Percentiles rank a stretch among this genome's conserved stretches.
Conservation (phyloP, 2,797 vertebrate species). For the Anguilla pacifica region DNA sequence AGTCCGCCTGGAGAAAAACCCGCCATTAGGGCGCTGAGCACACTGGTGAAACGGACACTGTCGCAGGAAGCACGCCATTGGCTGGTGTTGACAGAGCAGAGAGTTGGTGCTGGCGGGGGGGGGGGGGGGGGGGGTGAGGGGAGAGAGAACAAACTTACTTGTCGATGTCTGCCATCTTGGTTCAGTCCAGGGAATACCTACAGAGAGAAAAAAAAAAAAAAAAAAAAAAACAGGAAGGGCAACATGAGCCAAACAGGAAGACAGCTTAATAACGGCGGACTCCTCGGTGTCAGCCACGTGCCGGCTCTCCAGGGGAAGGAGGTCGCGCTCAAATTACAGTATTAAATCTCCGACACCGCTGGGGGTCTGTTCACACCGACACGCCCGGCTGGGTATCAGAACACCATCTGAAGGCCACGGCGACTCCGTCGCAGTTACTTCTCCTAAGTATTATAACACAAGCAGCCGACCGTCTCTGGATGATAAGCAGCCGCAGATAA, state of each 20-base stretch:
- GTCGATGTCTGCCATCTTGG: constrained; percentile 94
- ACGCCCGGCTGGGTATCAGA: not conserved
- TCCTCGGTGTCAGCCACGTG: not conserved
- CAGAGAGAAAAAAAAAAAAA: constrained; percentile 37
- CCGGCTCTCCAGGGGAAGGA: not conserved
- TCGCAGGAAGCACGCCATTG: not conserved
- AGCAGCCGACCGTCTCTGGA: not conserved
- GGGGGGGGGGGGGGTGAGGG: too few relatives aligned
- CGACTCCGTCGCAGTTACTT: not conserved
- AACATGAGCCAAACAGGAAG: constrained; percentile 35
- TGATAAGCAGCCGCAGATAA: not conserved
- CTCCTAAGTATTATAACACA: not conserved
- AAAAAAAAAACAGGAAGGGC: not conserved
- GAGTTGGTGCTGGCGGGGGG: not conserved
- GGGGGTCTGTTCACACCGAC: not conserved
- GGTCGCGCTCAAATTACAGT: not conserved
- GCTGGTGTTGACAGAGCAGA: not conserved
- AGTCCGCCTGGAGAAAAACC: not conserved
- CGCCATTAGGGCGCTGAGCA: not conserved
- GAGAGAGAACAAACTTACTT: constrained; percentile 81
- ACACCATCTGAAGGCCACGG: not conserved
- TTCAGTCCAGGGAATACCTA: constrained; percentile 72
- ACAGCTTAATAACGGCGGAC: not conserved
- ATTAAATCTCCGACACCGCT: not conserved
- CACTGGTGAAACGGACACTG: not conserved